These are phyloP conservation scores for Eupithecia dodoneata DNA, from an alignment of 2,888 invertebrate genomes.

Conservation along the genomic window DNA sequence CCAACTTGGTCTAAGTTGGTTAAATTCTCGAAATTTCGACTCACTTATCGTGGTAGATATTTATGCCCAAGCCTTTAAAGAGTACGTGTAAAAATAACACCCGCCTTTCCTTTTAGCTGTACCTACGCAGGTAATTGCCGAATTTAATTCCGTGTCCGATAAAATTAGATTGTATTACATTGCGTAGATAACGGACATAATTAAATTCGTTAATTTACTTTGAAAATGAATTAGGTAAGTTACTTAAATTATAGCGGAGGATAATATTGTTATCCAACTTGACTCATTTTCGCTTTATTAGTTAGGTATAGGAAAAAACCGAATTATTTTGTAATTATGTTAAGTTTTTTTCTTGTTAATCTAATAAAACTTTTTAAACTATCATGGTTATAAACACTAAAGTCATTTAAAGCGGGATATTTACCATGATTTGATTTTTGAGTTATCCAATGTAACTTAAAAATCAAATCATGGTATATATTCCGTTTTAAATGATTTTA, in stretches of 20 bases:
- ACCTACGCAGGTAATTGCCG: not conserved
- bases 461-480: too few species aligned
- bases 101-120: not conserved
- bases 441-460: too few species aligned
- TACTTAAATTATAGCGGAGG: not conserved
- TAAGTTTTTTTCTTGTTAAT: not conserved
- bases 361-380: too few species aligned
- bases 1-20: not conserved
- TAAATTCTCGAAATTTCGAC: not conserved
- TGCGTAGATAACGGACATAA: constrained; percentile 40
- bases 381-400: too few species aligned
- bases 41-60: not conserved
- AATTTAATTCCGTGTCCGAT: constrained; percentile 20
- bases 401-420: too few species aligned
- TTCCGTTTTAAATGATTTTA: too few species aligned
- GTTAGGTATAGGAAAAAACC: not conserved
- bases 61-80: not conserved
- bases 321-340: not conserved
- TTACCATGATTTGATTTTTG: too few species aligned
- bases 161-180: constrained; percentile 20
- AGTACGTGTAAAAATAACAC: not conserved
- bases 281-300: not conserved
- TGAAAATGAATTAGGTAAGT: constrained; percentile 2
- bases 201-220: constrained; percentile 44
- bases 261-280: not conserved